A percentile compares a stretch with the other conserved stretches of the same genome.
phyloP scores from a whole-genome alignment of 2,797 vertebrate genomes.

The Manis javanica region DNA sequence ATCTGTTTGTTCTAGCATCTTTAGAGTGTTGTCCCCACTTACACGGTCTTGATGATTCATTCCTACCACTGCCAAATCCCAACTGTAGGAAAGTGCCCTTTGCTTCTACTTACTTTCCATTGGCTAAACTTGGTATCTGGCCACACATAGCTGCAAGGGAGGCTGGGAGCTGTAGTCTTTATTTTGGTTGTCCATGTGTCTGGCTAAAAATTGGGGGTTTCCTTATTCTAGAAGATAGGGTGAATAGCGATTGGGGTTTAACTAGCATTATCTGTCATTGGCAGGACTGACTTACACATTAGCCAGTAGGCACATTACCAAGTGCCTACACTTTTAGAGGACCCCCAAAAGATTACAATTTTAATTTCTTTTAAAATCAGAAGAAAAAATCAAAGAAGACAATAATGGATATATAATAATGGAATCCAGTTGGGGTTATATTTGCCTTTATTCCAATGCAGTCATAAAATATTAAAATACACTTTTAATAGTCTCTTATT shows the following conservation, averaged over 20 bases:
- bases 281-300: neutral
- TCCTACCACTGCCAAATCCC: neutral
- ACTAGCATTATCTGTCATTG: neutral
- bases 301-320: neutral
- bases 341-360: neutral
- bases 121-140: neutral
- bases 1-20: neutral
- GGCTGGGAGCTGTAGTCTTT: neutral
- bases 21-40: neutral
- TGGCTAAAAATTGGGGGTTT: neutral
- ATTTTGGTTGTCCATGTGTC: neutral
- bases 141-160: neutral
- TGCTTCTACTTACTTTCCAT: neutral
- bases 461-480: neutral
- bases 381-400: neutral
- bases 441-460: neutral
- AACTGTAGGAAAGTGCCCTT: neutral
- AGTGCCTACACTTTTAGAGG: neutral
- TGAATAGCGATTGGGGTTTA: neutral
- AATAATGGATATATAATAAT: slow-evolving; percentile 3
- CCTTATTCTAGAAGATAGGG: neutral
- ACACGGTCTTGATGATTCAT: neutral
- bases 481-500: neutral
- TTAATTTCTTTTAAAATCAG: slow-evolving; percentile 34
- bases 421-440: neutral